phyloP scores from a whole-genome alignment of 2,888 invertebrate species.

The Carterocephalus palaemon region DNA sequence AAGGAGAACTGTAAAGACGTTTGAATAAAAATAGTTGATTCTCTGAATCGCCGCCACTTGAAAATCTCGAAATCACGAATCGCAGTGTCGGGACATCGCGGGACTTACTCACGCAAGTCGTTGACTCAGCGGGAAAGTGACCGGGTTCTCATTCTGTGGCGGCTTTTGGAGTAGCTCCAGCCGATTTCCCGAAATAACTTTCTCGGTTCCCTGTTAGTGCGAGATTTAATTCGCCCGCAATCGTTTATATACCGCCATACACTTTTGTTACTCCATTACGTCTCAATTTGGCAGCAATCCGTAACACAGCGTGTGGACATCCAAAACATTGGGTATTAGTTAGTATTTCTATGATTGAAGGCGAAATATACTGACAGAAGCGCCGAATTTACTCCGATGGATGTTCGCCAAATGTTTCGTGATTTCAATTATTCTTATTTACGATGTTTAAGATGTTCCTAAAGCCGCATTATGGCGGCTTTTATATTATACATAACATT shows the following conservation, averaged over 20 bases:
- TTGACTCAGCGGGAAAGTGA: slow-evolving; percentile 73
- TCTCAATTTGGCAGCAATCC: slow-evolving; percentile 13
- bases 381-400: background rate
- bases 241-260: slow-evolving; percentile 44
- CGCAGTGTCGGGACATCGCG: slow-evolving; percentile 26
- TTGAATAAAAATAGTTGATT: slow-evolving; percentile 45
- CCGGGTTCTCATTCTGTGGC: slow-evolving; percentile 60
- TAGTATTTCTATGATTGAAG: background rate
- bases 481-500: too few relatives aligned
- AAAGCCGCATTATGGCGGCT: too few relatives aligned
- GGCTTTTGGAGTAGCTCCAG: slow-evolving; percentile 74
- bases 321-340: background rate
- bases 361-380: slow-evolving; percentile 2
- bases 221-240: slow-evolving; percentile 58
- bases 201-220: slow-evolving; percentile 56
- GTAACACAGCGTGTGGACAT: background rate
- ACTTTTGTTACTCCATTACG: slow-evolving; percentile 25
- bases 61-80: slow-evolving; percentile 10
- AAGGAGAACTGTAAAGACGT: background rate
- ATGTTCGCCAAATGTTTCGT: background rate
- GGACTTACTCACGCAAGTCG: slow-evolving; percentile 51
- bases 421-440: background rate
- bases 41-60: slow-evolving; percentile 42
- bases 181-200: slow-evolving; percentile 70
- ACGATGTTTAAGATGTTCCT: too few relatives aligned